Percentiles rank a stretch among this genome's conserved stretches.
Evolutionary conservation across 1,140 invertebrate species (phyloP).

Genomic region (Drosophila nannoptera): DNA sequence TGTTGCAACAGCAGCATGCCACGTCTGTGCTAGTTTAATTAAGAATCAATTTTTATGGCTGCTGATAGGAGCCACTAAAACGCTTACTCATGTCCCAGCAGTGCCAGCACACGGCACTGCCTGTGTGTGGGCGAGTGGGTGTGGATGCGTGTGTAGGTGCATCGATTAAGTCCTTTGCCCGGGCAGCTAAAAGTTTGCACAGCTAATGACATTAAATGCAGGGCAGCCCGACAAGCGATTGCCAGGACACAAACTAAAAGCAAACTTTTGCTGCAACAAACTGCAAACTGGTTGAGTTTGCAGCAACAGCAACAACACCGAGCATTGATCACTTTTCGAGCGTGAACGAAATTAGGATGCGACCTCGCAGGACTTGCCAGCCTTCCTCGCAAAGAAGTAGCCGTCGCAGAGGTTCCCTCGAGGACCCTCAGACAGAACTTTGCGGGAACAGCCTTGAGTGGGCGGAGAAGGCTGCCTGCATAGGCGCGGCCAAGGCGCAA

Average conservation of each 20-base stretch:
- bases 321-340: conserved; percentile 42
- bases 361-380: conserved; percentile 16
- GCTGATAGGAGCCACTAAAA: conserved; percentile 66
- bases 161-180: conserved; percentile 67
- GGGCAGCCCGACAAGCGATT: conserved; percentile 31
- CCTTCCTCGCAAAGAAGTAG: too few relatives aligned
- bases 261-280: conserved; percentile 15
- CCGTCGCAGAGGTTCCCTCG: too few relatives aligned
- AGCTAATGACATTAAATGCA: conserved; percentile 63
- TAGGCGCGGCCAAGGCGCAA: conserved; percentile 4
- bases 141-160: conserved; percentile 38
- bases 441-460: too few relatives aligned
- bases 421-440: not conserved
- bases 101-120: not conserved
- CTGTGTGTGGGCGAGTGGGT: not conserved
- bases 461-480: too few relatives aligned
- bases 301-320: conserved; percentile 8
- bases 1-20: conserved; percentile 3
- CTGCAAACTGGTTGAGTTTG: conserved; percentile 6
- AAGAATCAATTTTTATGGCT: conserved; percentile 73
- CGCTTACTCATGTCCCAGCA: conserved; percentile 39
- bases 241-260: conserved; percentile 48
- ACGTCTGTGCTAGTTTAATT: conserved; percentile 59
- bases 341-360: conserved; percentile 20
- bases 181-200: conserved; percentile 57